These are phyloP conservation scores for Linnaemya vulpina DNA, from an alignment of 2,888 invertebrate genomes.

Conservation along the genomic window DNA sequence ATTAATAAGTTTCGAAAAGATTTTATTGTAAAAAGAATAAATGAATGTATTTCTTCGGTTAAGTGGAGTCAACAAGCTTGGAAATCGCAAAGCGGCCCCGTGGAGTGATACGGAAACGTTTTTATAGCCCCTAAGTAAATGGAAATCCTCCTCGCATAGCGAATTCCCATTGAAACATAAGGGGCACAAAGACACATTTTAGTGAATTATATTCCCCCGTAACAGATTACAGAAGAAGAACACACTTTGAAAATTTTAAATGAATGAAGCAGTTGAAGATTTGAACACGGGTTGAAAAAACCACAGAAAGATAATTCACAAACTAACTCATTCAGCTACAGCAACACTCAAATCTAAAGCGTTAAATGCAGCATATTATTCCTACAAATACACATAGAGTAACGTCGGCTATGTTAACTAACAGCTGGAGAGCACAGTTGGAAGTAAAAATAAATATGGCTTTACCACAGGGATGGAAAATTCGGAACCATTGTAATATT, in stretches of 20 bases:
- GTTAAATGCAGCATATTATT: too few relatives aligned
- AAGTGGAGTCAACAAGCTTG: constrained; percentile 66
- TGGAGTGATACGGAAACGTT: constrained; percentile 77
- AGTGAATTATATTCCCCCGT: too few relatives aligned
- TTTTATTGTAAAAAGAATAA: constrained; percentile 1
- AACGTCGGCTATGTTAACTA: too few relatives aligned
- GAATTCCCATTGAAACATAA: constrained; percentile 73
- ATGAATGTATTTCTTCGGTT: constrained; percentile 65
- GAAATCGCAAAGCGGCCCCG: constrained; percentile 72
- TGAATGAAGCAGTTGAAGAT: too few relatives aligned
- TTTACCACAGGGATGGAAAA: background rate
- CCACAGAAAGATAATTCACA: background rate
- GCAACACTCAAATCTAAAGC: background rate
- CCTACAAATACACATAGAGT: too few relatives aligned
- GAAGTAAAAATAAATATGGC: background rate
- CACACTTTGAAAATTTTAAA: too few relatives aligned
- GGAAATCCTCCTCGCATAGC: constrained; percentile 75
- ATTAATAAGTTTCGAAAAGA: background rate
- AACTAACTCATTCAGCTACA: constrained; percentile 44
- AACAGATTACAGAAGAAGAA: too few relatives aligned
- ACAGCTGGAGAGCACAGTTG: constrained; percentile 7
- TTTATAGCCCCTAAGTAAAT: constrained; percentile 77
- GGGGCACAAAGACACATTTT: constrained; percentile 60
- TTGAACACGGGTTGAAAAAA: constrained; percentile 41
- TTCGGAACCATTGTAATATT: background rate